phyloP scores from a whole-genome alignment of 2,797 vertebrate genomes.

The Clamator glandarius region DNA sequence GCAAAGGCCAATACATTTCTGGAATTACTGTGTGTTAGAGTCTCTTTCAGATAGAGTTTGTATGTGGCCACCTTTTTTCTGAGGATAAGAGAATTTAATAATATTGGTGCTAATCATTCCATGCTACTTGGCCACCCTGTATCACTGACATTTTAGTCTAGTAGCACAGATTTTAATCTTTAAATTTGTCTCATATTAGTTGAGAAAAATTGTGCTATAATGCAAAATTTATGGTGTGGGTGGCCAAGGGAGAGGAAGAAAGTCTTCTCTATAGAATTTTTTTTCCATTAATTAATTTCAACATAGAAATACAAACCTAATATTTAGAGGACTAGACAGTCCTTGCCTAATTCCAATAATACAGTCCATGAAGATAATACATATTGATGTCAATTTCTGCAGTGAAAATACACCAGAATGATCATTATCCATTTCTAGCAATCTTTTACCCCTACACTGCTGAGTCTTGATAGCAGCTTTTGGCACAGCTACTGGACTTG shows the following conservation, averaged over 20 bases:
- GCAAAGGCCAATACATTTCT: no score
- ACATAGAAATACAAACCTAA: neutral
- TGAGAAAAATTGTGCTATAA: neutral
- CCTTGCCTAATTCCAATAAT: neutral
- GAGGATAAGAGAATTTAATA: neutral
- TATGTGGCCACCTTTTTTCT: neutral
- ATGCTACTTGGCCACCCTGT: accelerated
- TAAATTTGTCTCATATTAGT: neutral
- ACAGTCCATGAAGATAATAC: neutral
- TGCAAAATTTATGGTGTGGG: neutral
- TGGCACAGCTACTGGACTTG: neutral
- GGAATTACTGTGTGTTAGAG: neutral
- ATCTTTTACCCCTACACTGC: neutral
- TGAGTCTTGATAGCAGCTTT: neutral
- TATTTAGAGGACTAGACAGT: neutral
- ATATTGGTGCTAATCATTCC: neutral
- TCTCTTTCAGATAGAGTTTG: neutral
- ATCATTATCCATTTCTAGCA: neutral
- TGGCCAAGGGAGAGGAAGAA: neutral
- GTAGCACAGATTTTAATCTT: neutral
- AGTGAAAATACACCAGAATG: neutral
- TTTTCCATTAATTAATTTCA: neutral
- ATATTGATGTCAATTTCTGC: neutral
- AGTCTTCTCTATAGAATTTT: neutral
- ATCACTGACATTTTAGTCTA: neutral